These are phyloP conservation scores for Augochlora pura DNA, from an alignment of 1,140 invertebrate genomes.

Conservation along the genomic window DNA sequence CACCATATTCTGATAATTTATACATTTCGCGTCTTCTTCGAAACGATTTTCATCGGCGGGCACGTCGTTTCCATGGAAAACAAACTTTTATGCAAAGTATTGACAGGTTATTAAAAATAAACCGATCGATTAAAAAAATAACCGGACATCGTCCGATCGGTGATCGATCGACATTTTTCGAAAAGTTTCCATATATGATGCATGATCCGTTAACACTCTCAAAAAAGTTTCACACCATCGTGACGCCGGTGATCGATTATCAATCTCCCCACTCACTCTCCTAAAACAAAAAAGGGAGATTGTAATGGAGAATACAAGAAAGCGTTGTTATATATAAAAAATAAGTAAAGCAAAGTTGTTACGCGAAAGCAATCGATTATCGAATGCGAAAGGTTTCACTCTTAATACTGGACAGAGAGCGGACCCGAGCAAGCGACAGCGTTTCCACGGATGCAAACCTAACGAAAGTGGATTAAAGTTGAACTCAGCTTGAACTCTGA, in stretches of 20 bases:
- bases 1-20: too few species aligned
- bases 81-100: not conserved
- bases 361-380: not conserved
- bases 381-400: constrained; percentile 1
- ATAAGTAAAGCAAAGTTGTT: not conserved
- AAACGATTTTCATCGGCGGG: too few species aligned
- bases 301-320: not conserved
- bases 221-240: not conserved
- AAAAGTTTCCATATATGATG: not conserved
- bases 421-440: not conserved
- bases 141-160: too few species aligned
- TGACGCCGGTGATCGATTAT: not conserved
- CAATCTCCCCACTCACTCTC: not conserved
- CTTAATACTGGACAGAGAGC: not conserved
- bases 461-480: constrained; percentile 31
- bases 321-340: too few species aligned
- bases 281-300: not conserved
- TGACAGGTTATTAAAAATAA: not conserved
- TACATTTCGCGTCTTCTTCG: too few species aligned
- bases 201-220: not conserved
- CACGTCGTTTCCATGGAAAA: not conserved
- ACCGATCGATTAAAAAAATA: not conserved
- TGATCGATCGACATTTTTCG: constrained; percentile 18
- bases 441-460: constrained; percentile 21
- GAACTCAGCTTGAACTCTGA: constrained; percentile 24